phyloP scores from a whole-genome alignment of 2,888 invertebrate species.

The Pilophorus perplexus region DNA sequence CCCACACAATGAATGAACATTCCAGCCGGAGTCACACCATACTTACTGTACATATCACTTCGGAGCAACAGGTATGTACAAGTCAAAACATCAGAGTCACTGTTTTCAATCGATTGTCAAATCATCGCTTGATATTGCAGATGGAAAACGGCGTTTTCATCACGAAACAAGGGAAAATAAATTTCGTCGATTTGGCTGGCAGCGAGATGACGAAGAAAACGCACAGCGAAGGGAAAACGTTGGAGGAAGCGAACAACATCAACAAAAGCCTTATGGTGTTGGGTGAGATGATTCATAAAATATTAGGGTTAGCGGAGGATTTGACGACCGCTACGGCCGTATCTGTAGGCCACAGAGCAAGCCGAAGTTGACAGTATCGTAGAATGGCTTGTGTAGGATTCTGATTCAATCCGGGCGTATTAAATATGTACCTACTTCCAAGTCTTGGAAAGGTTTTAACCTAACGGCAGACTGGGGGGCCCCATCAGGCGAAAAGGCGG shows the following conservation, averaged over 20 bases:
- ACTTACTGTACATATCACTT: slow-evolving; percentile 84
- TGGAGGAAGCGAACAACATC: slow-evolving; percentile 94
- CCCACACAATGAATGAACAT: slow-evolving; percentile 87
- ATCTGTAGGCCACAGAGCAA: too few relatives aligned
- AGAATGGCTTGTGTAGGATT: too few relatives aligned
- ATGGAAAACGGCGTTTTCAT: slow-evolving; percentile 76
- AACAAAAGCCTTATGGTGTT: slow-evolving; percentile 93
- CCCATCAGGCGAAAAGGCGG: too few relatives aligned
- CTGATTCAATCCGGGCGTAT: too few relatives aligned
- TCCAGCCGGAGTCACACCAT: slow-evolving; percentile 90
- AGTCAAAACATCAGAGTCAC: neutral
- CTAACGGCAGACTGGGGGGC: too few relatives aligned
- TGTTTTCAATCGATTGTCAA: too few relatives aligned
- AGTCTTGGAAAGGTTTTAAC: too few relatives aligned
- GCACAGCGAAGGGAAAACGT: slow-evolving; percentile 78
- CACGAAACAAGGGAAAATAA: slow-evolving; percentile 89
- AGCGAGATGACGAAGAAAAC: slow-evolving; percentile 94
- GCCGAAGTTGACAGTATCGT: too few relatives aligned
- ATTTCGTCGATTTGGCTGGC: slow-evolving; percentile 95
- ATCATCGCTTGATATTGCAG: too few relatives aligned
- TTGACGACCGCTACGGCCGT: too few relatives aligned
- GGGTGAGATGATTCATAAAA: slow-evolving; percentile 59
- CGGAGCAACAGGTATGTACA: slow-evolving; percentile 65
- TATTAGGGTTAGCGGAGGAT: too few relatives aligned
- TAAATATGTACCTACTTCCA: too few relatives aligned